phyloP scores from a whole-genome alignment of 2,888 invertebrate species.

The Colostygia pectinataria region DNA sequence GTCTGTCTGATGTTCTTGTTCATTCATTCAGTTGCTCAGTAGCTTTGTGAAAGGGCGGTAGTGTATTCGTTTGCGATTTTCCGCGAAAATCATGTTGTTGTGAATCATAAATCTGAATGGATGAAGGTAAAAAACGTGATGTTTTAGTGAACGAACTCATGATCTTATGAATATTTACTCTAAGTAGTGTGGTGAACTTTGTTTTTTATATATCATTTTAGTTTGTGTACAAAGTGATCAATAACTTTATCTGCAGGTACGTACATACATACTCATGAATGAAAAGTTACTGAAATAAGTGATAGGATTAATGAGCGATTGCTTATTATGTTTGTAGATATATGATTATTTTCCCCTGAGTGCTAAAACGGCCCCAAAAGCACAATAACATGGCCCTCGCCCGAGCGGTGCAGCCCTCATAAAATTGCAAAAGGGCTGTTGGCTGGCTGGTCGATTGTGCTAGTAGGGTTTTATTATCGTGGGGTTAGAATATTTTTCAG shows the following conservation, averaged over 20 bases:
- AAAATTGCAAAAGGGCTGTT: constrained; percentile 30
- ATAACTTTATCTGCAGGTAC: constrained; percentile 67
- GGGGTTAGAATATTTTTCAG: constrained; percentile 52
- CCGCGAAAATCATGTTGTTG: constrained; percentile 27
- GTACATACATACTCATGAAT: too few species aligned
- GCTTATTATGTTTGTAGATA: constrained; percentile 31
- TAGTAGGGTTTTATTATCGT: constrained; percentile 59
- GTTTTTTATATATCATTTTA: constrained; percentile 28
- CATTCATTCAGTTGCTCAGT: constrained; percentile 51
- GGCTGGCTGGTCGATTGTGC: constrained; percentile 32
- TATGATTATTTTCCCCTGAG: constrained; percentile 50
- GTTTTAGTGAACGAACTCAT: constrained; percentile 6
- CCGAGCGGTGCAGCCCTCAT: constrained; percentile 29
- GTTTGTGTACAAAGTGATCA: constrained; percentile 74
- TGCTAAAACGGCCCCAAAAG: constrained; percentile 50
- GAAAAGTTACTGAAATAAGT: constrained; percentile 45
- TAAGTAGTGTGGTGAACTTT: constrained; percentile 24
- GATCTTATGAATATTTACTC: constrained; percentile 25
- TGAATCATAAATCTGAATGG: constrained; percentile 18
- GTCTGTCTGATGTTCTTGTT: too few species aligned
- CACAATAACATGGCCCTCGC: constrained; percentile 28
- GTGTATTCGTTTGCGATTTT: constrained; percentile 43
- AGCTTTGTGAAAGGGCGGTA: constrained; percentile 37
- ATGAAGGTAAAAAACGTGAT: constrained; percentile 8
- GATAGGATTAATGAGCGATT: constrained; percentile 22